Evolutionary conservation across 2,888 invertebrate genomes (phyloP).

Genomic region (Candidula unifasciata): DNA sequence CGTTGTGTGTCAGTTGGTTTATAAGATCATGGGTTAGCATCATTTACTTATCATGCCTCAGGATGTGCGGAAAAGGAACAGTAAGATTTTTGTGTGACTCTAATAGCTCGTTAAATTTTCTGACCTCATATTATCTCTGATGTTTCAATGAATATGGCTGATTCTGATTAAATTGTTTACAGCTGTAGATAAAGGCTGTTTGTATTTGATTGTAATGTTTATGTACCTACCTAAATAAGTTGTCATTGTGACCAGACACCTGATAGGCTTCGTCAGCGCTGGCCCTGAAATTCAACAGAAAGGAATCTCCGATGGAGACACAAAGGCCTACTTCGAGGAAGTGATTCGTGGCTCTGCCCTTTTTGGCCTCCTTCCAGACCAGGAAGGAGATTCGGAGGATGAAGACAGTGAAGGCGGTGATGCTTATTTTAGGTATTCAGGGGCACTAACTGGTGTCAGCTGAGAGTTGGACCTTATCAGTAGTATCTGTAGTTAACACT

Average conservation of each 20-base stretch:
- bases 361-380: conserved; percentile 36
- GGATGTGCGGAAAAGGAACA: too few species aligned
- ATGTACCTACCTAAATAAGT: background rate
- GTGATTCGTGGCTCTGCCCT: conserved; percentile 47
- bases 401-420: background rate
- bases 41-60: too few species aligned
- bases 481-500: background rate
- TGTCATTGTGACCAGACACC: background rate
- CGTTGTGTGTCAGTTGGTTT: too few species aligned
- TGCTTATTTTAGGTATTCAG: background rate
- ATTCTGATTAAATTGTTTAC: too few species aligned
- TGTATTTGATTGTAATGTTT: too few species aligned
- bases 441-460: background rate
- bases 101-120: too few species aligned
- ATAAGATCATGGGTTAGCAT: too few species aligned
- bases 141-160: too few species aligned
- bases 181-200: too few species aligned
- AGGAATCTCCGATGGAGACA: conserved; percentile 37
- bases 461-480: background rate
- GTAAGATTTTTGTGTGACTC: too few species aligned
- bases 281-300: background rate
- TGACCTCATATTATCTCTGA: too few species aligned
- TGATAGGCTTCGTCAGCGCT: background rate
- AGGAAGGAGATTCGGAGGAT: conserved; percentile 2
- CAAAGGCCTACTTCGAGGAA: conserved; percentile 47